phyloP scores from a whole-genome alignment of 2,113 vertebrate genomes.

The Nicator chloris region DNA sequence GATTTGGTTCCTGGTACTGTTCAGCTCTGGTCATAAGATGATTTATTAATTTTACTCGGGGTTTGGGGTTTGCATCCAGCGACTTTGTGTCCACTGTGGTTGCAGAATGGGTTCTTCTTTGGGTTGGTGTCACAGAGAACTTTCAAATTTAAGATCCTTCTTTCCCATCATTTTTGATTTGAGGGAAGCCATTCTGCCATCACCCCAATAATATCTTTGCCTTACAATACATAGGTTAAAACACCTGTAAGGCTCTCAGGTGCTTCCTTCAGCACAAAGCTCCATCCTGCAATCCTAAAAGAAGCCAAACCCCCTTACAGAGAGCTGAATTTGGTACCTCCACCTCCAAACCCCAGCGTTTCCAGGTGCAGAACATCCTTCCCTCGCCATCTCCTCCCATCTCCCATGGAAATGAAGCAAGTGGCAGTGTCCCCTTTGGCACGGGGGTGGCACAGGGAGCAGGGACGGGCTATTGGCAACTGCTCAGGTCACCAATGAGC shows the following conservation, averaged over 20 bases:
- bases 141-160: neutral
- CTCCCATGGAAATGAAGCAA: slow-evolving; percentile 10
- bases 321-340: neutral
- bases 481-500: slow-evolving; percentile 50
- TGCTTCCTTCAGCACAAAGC: neutral
- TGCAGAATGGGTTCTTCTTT: neutral
- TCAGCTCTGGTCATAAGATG: neutral
- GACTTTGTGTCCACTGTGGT: neutral
- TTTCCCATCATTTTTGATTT: neutral
- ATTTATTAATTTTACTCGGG: neutral
- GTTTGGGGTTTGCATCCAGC: neutral
- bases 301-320: neutral
- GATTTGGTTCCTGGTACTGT: neutral
- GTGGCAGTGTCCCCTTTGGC: slow-evolving; percentile 47
- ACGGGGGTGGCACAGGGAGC: neutral
- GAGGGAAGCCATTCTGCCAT: neutral
- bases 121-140: neutral
- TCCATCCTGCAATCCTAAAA: neutral
- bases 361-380: neutral
- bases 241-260: neutral
- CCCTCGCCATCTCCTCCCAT: neutral
- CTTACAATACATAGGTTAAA: neutral
- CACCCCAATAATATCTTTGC: neutral
- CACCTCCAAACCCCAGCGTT: neutral
- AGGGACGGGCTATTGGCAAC: slow-evolving; percentile 18